Evolutionary conservation across 2,888 invertebrate species (phyloP), one percentile per base, ranked within the genome.

Genomic region (Sclerodermus sp.): DNA sequence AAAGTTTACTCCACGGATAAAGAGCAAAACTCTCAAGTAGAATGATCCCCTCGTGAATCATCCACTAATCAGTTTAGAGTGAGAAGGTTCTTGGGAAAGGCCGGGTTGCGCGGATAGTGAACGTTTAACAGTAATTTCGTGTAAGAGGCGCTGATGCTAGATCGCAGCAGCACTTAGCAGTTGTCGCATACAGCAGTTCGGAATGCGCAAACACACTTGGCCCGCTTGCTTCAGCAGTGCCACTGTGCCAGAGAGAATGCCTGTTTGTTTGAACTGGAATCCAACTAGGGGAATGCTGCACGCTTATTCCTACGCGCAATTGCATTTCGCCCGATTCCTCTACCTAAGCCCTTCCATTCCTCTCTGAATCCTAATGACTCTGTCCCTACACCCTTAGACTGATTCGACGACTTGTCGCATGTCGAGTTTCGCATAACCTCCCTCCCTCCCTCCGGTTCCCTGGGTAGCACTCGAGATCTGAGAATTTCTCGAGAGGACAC

Each of bases 121-220:
- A 47, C 67, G 62, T 67, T 68, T 67, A 65, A 67, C 67, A 62
- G 65, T 67, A 68, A 71, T 70, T 64, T 66, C 60, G 51, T 63
- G 70, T 71, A 70, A 69, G 72, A 66, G 68, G 60, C 68, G 63
- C 60, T 61, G 60, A 67, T 68, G 64, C 64, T 58, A 52, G 53
- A 66, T 60, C 23, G 60, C 63, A 64, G 62, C 57, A 68, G 64
- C 66, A 62, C 68, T 67, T 64, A 64, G 60, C 58, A 61, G 62
- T 61, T 64, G 68, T 67, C 54, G 54, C 57, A 32, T 42, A 53
- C 45, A 48, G 10, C 14, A 3, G 39, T 10, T 51, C 44, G 37
- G 52, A 54, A 53, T 62, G 51, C 54, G 49, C 58, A 62, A 62
- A 62, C 55, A 62, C 49, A 34, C 45, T 56, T 39, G 55, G 46